phyloP scores from a whole-genome alignment of 2,888 invertebrate species.

The Helleia helle region DNA sequence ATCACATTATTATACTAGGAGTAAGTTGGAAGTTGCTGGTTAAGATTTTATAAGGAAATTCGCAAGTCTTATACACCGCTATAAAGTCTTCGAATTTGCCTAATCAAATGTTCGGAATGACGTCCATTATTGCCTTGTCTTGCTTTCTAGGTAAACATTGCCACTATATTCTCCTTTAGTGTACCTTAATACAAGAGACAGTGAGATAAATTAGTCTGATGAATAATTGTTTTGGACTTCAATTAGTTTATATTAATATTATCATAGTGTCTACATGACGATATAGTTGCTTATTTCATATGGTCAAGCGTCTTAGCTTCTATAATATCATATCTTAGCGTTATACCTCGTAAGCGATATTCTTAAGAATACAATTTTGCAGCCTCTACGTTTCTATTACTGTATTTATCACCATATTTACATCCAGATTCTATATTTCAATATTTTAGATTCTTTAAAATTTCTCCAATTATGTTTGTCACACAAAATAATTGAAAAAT shows the following conservation, averaged over 20 bases:
- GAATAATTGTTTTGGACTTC: conserved; percentile 3
- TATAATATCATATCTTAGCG: too few relatives aligned
- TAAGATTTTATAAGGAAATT: conserved; percentile 6
- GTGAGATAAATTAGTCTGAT: conserved; percentile 8
- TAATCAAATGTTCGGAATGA: conserved; percentile 58
- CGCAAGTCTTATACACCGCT: conserved; percentile 9
- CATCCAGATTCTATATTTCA: too few relatives aligned
- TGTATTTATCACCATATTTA: too few relatives aligned
- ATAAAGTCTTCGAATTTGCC: conserved; percentile 35
- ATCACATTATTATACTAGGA: conserved; percentile 6
- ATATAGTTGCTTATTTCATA: too few relatives aligned
- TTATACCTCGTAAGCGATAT: too few relatives aligned
- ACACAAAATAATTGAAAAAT: too few relatives aligned
- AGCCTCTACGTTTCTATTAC: too few relatives aligned
- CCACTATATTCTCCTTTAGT: too few relatives aligned
- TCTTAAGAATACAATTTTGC: too few relatives aligned
- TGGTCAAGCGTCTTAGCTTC: too few relatives aligned
- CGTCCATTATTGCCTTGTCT: conserved; percentile 63
- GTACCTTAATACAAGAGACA: conserved; percentile 21
- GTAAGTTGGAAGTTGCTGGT: conserved; percentile 1
- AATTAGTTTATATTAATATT: conserved; percentile 3
- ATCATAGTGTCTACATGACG: background rate
- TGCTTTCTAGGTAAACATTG: conserved; percentile 63
- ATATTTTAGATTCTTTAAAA: too few relatives aligned
- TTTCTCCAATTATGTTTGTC: too few relatives aligned